Percentiles rank a stretch among this genome's conserved stretches.
Conservation (phyloP, 2,888 invertebrate species). For the Hymenopus coronatus region DNA sequence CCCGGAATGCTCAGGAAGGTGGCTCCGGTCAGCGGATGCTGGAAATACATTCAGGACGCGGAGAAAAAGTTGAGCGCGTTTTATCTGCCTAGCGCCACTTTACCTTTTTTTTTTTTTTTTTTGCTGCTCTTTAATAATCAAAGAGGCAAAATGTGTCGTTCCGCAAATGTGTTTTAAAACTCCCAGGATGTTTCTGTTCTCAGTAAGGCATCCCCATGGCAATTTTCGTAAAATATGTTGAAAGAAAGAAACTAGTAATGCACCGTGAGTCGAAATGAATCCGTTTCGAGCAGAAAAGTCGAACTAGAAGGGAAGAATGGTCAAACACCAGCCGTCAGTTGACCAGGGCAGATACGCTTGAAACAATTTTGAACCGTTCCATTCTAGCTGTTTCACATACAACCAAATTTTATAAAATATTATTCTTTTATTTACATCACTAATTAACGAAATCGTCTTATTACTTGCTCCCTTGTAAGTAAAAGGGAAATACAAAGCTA, state of each 20-base stretch:
- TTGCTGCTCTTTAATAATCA: not conserved
- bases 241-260: not conserved
- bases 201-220: not conserved
- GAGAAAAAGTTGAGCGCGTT: not conserved
- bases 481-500: no score
- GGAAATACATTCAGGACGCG: not conserved
- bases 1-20: not conserved
- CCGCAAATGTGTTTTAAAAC: not conserved
- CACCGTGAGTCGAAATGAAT: not conserved
- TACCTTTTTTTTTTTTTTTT: not conserved
- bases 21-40: not conserved
- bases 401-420: no score
- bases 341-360: no score
- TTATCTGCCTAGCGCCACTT: not conserved
- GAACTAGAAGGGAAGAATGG: no score
- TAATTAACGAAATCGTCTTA: no score
- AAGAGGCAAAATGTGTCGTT: not conserved
- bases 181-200: not conserved
- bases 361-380: no score
- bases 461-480: no score
- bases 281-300: no score
- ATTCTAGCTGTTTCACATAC: no score
- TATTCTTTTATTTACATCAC: no score
- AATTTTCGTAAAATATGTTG: not conserved
- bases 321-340: no score